Base-by-base conservation (phyloP, 2,888 invertebrate species). In the Kuschelorhynchus macadamiae region DNA sequence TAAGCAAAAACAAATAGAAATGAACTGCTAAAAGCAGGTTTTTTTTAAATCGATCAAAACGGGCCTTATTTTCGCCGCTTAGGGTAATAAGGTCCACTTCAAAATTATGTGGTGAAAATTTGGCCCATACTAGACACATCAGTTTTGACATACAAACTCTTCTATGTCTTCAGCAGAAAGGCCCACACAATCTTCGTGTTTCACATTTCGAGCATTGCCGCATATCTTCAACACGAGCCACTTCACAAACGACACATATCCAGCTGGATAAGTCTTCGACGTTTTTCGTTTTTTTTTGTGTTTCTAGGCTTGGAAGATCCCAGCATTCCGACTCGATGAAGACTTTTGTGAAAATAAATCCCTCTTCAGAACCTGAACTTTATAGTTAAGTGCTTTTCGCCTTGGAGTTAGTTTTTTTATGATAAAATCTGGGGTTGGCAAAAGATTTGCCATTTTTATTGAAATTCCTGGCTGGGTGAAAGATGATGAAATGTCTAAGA, bases 141-240 rank as follows among this genome's bases (percentile, higher is more conserved):
- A 36, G 14, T 36, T 9, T 5, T n/a, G n/a, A 14, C 41, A 41
- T 14, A 14, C 2, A 41, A 41, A 41, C 8, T 41, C 41, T 14
- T 14, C 41, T 17, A 14, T 7, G 14, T 41, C 41, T 2, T 41
- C 41, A 2, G 41, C 41, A 12, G 41, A 14, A 1, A 41, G 41
- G 14, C 41, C 41, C 8, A 41, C 41, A 14, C 41, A 41, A 16
- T 41, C 14, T 14, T 41, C 41, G 14, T 41, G 41, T 41, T 8
- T 12, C 14, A 14, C 14, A 41, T 16, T 8, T 17, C 14, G 8
- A 1, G 14, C 41, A 41, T 14, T 14, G 41, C 1, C 14, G 14
- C 41, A 41, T 41, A 41, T 41, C 41, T 14, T 41, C 41, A 11
- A 41, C 41, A 1, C 41, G 41, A 17, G 12, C 41, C 14, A 16